Conservation (phyloP, 2,888 invertebrate species). For the Cerceris rybyensis region DNA sequence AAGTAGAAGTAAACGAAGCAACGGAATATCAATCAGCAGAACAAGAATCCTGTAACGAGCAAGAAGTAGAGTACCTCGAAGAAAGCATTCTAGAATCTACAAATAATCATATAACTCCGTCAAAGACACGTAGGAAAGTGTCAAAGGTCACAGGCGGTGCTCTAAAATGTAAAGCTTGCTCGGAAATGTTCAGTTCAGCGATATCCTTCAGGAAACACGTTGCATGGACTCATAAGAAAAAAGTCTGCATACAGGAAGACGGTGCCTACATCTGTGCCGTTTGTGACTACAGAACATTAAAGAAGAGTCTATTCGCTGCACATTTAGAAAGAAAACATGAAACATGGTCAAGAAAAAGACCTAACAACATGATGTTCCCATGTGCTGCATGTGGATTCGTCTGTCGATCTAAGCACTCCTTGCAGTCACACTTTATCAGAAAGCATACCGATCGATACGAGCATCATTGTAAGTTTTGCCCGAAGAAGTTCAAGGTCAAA, state of each 20-base stretch:
- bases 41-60: slow-evolving; percentile 20
- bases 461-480: slow-evolving; percentile 77
- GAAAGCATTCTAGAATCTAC: slow-evolving; percentile 49
- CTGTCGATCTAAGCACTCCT: slow-evolving; percentile 79
- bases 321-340: slow-evolving; percentile 79
- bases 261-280: slow-evolving; percentile 78
- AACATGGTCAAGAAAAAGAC: slow-evolving; percentile 73
- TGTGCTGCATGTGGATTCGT: slow-evolving; percentile 78
- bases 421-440: slow-evolving; percentile 79
- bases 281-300: slow-evolving; percentile 76
- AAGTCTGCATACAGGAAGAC: slow-evolving; percentile 77
- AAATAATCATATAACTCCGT: slow-evolving; percentile 22
- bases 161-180: slow-evolving; percentile 76
- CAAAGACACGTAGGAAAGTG: slow-evolving; percentile 30
- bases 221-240: slow-evolving; percentile 79
- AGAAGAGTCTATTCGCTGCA: slow-evolving; percentile 74
- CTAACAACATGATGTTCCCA: slow-evolving; percentile 70
- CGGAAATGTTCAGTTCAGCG: slow-evolving; percentile 74
- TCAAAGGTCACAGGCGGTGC: slow-evolving; percentile 36
- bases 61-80: slow-evolving; percentile 55
- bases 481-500: slow-evolving; percentile 79
- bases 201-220: slow-evolving; percentile 78
- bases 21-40: slow-evolving; percentile 40
- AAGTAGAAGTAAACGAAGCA: slow-evolving; percentile 17
- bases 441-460: slow-evolving; percentile 80